Percentiles rank a stretch among this genome's conserved stretches.
Conservation (phyloP, 2,113 vertebrate species). For the Alectura lathami region DNA sequence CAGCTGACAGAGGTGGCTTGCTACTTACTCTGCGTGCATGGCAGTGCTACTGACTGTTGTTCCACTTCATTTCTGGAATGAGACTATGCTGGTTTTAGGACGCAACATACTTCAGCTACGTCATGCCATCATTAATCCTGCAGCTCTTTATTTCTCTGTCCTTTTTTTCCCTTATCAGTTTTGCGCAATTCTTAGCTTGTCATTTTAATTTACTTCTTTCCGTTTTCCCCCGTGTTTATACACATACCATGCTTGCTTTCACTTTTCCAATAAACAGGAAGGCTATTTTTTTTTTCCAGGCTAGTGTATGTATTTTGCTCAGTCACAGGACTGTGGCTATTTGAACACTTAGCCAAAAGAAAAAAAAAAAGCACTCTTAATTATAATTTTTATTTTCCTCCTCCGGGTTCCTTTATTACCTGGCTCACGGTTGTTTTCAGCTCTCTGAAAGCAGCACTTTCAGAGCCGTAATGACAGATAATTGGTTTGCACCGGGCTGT, state of each 20-base stretch:
- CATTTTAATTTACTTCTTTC: neutral
- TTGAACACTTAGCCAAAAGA: neutral
- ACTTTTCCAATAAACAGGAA: neutral
- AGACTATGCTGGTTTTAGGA: neutral
- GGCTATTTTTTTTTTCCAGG: neutral
- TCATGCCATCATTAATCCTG: neutral
- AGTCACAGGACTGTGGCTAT: neutral
- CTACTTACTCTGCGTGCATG: neutral
- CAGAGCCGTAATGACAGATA: slow-evolving; percentile 14
- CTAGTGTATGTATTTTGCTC: neutral
- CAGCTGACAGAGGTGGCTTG: neutral
- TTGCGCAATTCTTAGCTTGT: neutral
- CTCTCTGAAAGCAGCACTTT: neutral
- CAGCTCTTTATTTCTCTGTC: neutral
- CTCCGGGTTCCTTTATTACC: neutral
- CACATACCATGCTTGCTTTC: neutral
- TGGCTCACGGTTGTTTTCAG: neutral
- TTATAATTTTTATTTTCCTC: neutral
- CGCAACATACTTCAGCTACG: neutral
- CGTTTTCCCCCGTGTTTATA: neutral
- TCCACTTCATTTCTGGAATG: neutral
- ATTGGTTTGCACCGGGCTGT: slow-evolving; percentile 45
- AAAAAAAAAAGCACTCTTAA: neutral
- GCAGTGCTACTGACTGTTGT: neutral
- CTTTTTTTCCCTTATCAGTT: neutral